Evolutionary conservation across 2,888 invertebrate species (phyloP).

Genomic region (Alloscopus bannaensis): DNA sequence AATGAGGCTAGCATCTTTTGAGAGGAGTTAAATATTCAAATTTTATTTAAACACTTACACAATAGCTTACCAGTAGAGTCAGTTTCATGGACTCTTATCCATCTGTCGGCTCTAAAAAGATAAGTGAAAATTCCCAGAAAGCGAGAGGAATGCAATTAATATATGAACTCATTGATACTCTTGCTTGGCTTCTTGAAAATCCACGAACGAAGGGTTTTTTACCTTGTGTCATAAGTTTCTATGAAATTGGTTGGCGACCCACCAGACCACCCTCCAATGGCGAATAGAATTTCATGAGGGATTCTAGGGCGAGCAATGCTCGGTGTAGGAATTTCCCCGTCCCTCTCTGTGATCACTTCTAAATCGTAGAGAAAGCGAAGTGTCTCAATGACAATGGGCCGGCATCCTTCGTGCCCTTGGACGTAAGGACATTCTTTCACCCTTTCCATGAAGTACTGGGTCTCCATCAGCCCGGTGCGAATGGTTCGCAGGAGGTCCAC

Average conservation of each 20-base stretch:
- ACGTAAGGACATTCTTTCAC: constrained; percentile 92
- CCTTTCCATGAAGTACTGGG: constrained; percentile 90
- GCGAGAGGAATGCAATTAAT: neutral
- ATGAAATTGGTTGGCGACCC: constrained; percentile 83
- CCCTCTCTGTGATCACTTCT: constrained; percentile 88
- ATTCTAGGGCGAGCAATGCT: constrained; percentile 85
- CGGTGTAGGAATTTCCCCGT: constrained; percentile 90
- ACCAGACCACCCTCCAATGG: constrained; percentile 78
- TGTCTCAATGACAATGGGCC: constrained; percentile 93
- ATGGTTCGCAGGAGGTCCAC: constrained; percentile 88
- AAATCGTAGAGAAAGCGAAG: constrained; percentile 93
- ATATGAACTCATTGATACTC: no score
- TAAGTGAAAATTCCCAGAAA: neutral
- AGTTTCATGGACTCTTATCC: constrained; percentile 88
- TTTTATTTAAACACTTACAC: neutral
- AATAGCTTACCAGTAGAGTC: constrained; percentile 79
- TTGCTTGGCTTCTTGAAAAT: neutral
- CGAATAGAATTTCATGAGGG: constrained; percentile 92
- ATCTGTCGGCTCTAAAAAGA: constrained; percentile 83
- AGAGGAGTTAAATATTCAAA: neutral
- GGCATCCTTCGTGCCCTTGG: constrained; percentile 86
- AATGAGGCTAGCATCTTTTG: neutral
- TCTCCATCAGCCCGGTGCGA: constrained; percentile 88
- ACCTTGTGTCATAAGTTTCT: constrained; percentile 88
- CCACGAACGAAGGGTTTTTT: constrained; percentile 74